Evolutionary conservation across 2,888 invertebrate genomes (phyloP).

Genomic region (Rapana venosa): DNA sequence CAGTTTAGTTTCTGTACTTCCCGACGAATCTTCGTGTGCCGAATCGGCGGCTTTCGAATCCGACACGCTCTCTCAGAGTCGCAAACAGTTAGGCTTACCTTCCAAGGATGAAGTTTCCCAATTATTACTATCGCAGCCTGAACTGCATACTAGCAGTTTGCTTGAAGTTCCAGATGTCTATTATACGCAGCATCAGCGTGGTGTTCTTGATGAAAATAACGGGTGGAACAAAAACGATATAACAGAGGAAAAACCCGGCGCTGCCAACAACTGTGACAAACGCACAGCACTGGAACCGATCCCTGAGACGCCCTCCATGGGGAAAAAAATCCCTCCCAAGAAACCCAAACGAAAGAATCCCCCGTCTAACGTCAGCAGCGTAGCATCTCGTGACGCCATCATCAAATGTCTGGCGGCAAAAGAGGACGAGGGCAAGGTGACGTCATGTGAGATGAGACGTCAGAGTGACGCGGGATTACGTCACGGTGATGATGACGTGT

Average conservation of each 20-base stretch:
- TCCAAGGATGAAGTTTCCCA: no score
- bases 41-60: background rate
- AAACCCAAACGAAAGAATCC: slow-evolving; percentile 35
- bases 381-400: slow-evolving; percentile 16
- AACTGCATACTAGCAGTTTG: no score
- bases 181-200: no score
- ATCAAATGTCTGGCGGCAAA: background rate
- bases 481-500: background rate
- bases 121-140: background rate
- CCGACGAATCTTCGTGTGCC: background rate
- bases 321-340: slow-evolving; percentile 10
- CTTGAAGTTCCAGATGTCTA: no score
- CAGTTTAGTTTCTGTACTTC: background rate
- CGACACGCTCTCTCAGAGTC: background rate
- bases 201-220: background rate
- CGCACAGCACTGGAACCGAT: background rate
- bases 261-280: background rate
- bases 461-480: background rate
- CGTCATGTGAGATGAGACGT: background rate
- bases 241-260: background rate
- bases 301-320: background rate
- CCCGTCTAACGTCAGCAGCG: slow-evolving; percentile 28
- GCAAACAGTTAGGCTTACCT: background rate
- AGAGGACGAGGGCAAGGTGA: background rate
- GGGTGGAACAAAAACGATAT: background rate